phyloP scores from a whole-genome alignment of 2,113 vertebrate species.

The Apistogramma diplotaenia region DNA sequence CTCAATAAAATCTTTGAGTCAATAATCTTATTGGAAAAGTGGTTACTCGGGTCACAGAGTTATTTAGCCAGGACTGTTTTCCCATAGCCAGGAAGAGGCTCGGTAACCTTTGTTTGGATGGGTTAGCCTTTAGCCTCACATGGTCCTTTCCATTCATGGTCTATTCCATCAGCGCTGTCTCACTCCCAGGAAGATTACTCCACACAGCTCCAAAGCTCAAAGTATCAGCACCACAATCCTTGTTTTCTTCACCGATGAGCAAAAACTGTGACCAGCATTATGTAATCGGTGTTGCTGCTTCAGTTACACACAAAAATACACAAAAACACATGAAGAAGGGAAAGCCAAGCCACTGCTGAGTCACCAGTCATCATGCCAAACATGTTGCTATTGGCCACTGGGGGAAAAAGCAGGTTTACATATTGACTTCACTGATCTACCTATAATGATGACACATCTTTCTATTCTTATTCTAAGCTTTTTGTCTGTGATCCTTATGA shows the following conservation, averaged over 20 bases:
- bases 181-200: too few relatives aligned
- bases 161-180: too few relatives aligned
- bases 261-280: neutral
- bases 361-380: neutral
- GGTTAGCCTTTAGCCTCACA: too few relatives aligned
- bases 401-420: neutral
- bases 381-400: neutral
- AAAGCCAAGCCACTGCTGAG: neutral
- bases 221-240: neutral
- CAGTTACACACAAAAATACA: neutral
- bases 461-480: neutral
- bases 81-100: too few relatives aligned
- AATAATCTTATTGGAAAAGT: too few relatives aligned
- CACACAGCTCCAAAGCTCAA: too few relatives aligned
- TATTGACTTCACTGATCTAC: neutral
- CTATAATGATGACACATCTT: neutral
- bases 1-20: too few relatives aligned
- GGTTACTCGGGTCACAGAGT: too few relatives aligned
- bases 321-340: neutral
- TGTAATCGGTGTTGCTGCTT: neutral
- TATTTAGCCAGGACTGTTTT: too few relatives aligned
- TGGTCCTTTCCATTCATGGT: too few relatives aligned
- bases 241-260: neutral
- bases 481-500: neutral
- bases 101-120: too few relatives aligned